Percentiles rank a stretch among this genome's conserved stretches.
phyloP scores from a whole-genome alignment of 2,797 vertebrate species.

The Takifugu rubripes region DNA sequence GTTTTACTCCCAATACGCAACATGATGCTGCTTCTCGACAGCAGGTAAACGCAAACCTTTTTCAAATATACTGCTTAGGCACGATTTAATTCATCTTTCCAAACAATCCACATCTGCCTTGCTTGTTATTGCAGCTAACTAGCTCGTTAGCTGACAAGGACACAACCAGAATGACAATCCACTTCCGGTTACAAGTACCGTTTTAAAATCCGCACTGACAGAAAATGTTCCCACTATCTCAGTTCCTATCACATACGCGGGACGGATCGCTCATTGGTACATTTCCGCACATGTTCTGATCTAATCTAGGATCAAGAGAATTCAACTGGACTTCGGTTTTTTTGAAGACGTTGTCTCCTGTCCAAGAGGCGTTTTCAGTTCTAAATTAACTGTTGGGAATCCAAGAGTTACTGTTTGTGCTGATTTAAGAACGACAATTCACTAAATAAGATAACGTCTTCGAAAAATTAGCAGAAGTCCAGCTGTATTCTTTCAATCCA shows the following conservation, averaged over 20 bases:
- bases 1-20: conserved; percentile 72
- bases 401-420: too few species aligned
- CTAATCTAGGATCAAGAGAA: too few species aligned
- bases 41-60: conserved; percentile 29
- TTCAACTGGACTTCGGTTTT: too few species aligned
- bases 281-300: too few species aligned
- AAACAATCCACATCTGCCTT: conserved; percentile 51
- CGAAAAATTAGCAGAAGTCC: too few species aligned
- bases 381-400: too few species aligned
- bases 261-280: too few species aligned
- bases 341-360: too few species aligned
- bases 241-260: neutral
- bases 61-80: conserved; percentile 33
- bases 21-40: conserved; percentile 61
- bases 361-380: too few species aligned
- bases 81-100: conserved; percentile 66
- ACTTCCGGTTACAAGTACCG: conserved; percentile 63
- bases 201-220: conserved; percentile 39
- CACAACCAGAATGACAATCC: conserved; percentile 68
- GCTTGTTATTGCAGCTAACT: conserved; percentile 36
- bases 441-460: too few species aligned
- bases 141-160: conserved; percentile 73
- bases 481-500: too few species aligned
- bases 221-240: conserved; percentile 23
- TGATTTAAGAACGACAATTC: too few species aligned